A percentile compares a stretch with the other conserved stretches of the same genome.
These are phyloP conservation scores for Podargus strigoides DNA, from an alignment of 2,797 vertebrate species.

Conservation along the genomic window DNA sequence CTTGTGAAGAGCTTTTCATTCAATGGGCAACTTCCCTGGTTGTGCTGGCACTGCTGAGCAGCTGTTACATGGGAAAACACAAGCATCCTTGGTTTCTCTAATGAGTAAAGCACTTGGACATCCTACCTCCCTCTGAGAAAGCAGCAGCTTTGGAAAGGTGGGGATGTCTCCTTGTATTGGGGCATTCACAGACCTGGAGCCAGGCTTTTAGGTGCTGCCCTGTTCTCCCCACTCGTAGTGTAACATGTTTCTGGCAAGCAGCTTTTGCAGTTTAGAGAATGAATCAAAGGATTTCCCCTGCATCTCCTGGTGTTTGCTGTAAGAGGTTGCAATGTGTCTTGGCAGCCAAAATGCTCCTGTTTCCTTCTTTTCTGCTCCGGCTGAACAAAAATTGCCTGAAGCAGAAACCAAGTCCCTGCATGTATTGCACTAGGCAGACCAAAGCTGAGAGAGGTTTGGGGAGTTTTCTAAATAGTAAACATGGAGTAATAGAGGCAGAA, in stretches of 20 bases:
- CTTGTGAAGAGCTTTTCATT: not conserved
- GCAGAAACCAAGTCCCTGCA: not conserved
- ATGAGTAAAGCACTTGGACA: not conserved
- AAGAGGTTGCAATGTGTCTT: not conserved
- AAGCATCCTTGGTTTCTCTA: not conserved
- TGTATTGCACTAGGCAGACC: not conserved
- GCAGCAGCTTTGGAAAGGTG: not conserved
- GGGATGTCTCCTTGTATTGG: not conserved
- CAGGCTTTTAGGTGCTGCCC: not conserved
- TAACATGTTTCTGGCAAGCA: not conserved
- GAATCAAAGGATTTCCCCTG: slow-evolving; percentile 27
- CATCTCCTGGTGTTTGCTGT: not conserved
- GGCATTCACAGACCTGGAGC: not conserved
- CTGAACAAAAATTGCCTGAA: not conserved
- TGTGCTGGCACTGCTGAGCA: not conserved
- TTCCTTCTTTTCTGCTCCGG: not conserved
- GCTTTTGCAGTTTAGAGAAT: not conserved
- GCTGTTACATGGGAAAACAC: fast-evolving
- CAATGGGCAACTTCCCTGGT: not conserved
- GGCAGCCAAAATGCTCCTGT: not conserved
- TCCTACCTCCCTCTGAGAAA: not conserved
- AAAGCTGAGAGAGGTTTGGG: not conserved
- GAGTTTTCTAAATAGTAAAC: not conserved
- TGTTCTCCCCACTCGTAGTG: not conserved
- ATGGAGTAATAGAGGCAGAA: not conserved